phyloP scores from a whole-genome alignment of 1,140 invertebrate genomes.

The Drosophila elegans region DNA sequence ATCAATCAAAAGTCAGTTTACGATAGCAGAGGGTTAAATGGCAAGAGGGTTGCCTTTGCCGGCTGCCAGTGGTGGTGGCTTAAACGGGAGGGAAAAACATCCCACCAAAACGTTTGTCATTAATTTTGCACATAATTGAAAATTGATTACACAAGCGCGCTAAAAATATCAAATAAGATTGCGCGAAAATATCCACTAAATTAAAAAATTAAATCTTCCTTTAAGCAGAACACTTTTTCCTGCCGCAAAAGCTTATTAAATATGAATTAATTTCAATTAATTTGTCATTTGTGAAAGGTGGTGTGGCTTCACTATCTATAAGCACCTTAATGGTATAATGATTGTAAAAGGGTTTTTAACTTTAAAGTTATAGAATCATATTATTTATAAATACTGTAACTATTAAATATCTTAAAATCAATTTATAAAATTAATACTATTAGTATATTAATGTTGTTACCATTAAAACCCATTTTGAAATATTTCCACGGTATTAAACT shows the following conservation, averaged over 20 bases:
- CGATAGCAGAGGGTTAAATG: conserved; percentile 14
- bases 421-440: no score
- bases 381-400: no score
- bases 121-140: conserved; percentile 78
- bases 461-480: no score
- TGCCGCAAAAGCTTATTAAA: conserved; percentile 64
- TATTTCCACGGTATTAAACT: not conserved
- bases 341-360: not conserved
- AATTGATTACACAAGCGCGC: conserved; percentile 62
- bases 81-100: conserved; percentile 48
- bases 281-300: conserved; percentile 53
- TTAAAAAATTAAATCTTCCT: conserved; percentile 27
- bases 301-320: not conserved
- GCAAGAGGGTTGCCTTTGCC: not conserved
- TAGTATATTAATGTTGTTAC: no score
- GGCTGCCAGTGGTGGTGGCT: not conserved
- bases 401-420: no score
- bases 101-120: conserved; percentile 71
- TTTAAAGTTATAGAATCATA: no score
- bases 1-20: conserved; percentile 65
- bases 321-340: not conserved
- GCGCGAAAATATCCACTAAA: conserved; percentile 5
- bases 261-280: conserved; percentile 79
- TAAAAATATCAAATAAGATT: conserved; percentile 4
- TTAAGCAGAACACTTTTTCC: conserved; percentile 8